Evolutionary conservation across 2,113 vertebrate species (phyloP).

Genomic region (Hemibagrus wyckioides): DNA sequence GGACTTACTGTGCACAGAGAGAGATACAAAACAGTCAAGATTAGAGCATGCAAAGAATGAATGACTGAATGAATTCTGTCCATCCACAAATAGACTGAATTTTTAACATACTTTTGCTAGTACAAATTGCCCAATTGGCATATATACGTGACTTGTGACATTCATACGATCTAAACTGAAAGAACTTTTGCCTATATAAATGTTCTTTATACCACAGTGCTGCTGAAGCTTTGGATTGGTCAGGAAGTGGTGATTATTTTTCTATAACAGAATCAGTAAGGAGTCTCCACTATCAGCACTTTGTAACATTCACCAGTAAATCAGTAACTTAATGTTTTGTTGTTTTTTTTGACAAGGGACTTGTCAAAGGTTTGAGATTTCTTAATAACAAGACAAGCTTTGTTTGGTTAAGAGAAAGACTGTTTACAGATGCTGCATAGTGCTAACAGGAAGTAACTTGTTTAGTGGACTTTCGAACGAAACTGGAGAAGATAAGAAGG

Average conservation of each 20-base stretch:
- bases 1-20: slow-evolving; percentile 28
- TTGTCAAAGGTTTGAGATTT: background rate
- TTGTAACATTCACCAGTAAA: too few species aligned
- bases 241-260: background rate
- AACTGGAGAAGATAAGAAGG: background rate
- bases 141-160: background rate
- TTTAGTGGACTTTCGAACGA: background rate
- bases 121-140: background rate
- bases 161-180: background rate
- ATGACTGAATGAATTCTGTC: background rate
- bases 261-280: background rate
- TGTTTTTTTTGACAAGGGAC: background rate
- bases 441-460: background rate
- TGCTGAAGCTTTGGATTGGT: background rate
- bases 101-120: background rate
- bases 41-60: background rate
- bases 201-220: background rate
- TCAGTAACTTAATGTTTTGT: too few species aligned
- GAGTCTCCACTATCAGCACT: too few species aligned
- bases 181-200: background rate
- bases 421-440: background rate
- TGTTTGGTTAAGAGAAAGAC: background rate
- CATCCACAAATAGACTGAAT: background rate
- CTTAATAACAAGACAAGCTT: background rate
- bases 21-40: background rate